phyloP scores from a whole-genome alignment of 1,140 invertebrate genomes.

The Anadara kagoshimensis region DNA sequence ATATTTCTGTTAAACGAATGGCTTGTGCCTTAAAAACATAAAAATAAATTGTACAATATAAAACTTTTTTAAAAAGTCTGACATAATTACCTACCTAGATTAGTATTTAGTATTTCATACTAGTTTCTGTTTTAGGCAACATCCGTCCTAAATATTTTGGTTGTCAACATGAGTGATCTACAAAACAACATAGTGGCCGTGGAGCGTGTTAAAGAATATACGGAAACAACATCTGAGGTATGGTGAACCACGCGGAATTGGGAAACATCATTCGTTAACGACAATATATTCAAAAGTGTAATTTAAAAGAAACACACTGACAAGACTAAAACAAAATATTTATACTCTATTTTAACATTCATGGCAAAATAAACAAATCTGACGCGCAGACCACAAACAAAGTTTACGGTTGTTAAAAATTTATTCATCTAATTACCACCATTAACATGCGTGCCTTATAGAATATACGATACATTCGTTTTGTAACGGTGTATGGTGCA shows the following conservation, averaged over 20 bases:
- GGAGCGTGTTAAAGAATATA: slow-evolving; percentile 94
- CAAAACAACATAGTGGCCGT: slow-evolving; percentile 98
- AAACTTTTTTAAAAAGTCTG: too few relatives aligned
- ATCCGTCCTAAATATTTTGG: slow-evolving; percentile 94
- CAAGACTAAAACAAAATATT: not conserved
- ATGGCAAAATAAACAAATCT: not conserved
- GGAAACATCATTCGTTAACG: not conserved
- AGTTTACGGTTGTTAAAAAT: too few relatives aligned
- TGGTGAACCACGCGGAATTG: not conserved
- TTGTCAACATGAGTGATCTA: slow-evolving; percentile 95
- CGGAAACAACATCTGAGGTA: slow-evolving; percentile 57
- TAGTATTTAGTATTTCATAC: not conserved
- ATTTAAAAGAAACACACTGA: not conserved
- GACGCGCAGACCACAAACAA: not conserved
- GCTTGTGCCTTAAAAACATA: too few relatives aligned
- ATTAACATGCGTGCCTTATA: too few relatives aligned
- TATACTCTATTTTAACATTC: not conserved
- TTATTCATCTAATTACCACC: too few relatives aligned
- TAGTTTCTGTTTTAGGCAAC: slow-evolving; percentile 78
- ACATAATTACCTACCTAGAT: not conserved
- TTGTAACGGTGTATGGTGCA: too few relatives aligned
- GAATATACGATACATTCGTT: too few relatives aligned
- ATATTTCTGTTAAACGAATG: too few relatives aligned
- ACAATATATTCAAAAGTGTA: not conserved
- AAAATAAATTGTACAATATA: too few relatives aligned